Conservation (phyloP, 1,140 invertebrate species). For the Neotoxoptera formosana region DNA sequence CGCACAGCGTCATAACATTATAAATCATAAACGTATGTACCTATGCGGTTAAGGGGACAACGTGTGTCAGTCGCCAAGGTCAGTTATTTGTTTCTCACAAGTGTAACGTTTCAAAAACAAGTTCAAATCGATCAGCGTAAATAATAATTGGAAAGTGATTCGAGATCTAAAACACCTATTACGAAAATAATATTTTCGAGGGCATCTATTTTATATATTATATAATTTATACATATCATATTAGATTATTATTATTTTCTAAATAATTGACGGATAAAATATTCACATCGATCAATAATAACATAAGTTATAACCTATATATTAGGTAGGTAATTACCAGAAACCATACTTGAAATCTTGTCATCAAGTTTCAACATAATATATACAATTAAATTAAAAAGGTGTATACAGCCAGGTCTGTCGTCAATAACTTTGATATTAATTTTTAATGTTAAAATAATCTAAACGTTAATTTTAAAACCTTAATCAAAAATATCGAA, state of each 20-base stretch:
- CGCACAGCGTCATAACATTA: not conserved
- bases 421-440: not conserved
- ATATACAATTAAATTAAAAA: too few relatives aligned
- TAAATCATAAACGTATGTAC: not conserved
- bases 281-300: not conserved
- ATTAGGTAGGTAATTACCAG: too few relatives aligned
- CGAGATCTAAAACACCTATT: not conserved
- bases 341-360: too few relatives aligned
- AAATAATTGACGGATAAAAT: not conserved
- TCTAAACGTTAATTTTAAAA: not conserved
- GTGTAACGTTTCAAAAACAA: constrained; percentile 8
- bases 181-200: not conserved
- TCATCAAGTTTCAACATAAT: too few relatives aligned
- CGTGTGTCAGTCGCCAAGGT: not conserved
- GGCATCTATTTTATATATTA: not conserved
- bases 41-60: not conserved
- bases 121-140: not conserved
- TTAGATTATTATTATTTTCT: not conserved
- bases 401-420: not conserved
- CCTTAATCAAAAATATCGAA: not conserved
- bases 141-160: constrained; percentile 7
- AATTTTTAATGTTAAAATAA: too few relatives aligned
- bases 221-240: not conserved
- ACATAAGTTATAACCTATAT: not conserved
- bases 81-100: constrained; percentile 16